Evolutionary conservation across 2,797 vertebrate species (phyloP), one percentile per base, ranked within the genome.

Genomic region (Labeo calbasu): DNA sequence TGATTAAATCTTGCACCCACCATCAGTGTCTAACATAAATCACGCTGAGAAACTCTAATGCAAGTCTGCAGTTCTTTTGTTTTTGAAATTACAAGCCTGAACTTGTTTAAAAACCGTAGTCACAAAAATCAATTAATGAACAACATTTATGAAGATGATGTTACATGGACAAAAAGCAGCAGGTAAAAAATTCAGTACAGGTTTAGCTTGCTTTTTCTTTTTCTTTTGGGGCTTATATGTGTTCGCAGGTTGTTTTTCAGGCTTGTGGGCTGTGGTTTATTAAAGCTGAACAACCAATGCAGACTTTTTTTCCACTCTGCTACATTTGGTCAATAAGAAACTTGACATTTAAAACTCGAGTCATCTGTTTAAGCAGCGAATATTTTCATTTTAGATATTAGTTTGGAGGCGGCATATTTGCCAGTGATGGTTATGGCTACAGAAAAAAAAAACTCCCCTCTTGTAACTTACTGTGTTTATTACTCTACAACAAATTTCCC

Each of bases 231-330:
- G 14, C 1, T 14, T 55, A 36, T 5, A 9, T 6, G 10, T 73
- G 23, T 4, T 25, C 17, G 55, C 48, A 43, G 53, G 23, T 46
- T 71, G 63, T 81, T 77, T 85, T 80, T 85, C 70, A 86, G 68
- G 72, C 15, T 57, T 88, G 85, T 86, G 85, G 79, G 21, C 59
- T 88, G 87, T 90, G 85, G 79, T 86, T 88, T 75, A 81, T 87
- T 89, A 88, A 86, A 86, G 73, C 85, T 32, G 79, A 78, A 65
- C 28, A 77, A 72, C 71, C 50, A 46, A 51, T 73, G 50, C 72
- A 77, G 36, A 55, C 21, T 55, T 70, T 77, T 5, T 43, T 83
- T 65, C 79, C 46, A 19, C 57, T 75, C 23, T 55, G 65, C 50
- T 78, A 10, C 43, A 1, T 86, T 83, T 76, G 85, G 85, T 89